Evolutionary conservation across 2,113 vertebrate species (phyloP), one percentile per base, ranked within the genome.

Genomic region (Eidolon helvum): DNA sequence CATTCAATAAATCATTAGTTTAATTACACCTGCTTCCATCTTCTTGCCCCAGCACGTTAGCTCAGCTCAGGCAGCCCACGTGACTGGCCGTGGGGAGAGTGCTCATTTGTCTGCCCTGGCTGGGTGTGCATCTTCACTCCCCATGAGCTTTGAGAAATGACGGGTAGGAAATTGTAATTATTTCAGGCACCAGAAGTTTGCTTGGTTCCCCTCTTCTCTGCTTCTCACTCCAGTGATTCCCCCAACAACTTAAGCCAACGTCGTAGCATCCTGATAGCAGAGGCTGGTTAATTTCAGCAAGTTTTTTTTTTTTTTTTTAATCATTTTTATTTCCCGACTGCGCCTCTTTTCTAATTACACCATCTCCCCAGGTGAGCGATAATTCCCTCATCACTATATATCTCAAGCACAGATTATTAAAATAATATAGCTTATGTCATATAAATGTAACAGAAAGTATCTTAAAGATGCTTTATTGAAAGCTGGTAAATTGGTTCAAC

Each of bases 1-100:
- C 96, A 97, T 98, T 98, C 98, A 98, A 98, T 99, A 98, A 98
- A 99, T 99, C 98, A 99, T 99, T 99, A 98, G 98, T 98, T 93
- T 99, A 99, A 99, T 99, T 98, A 98, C 97, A 99, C 98, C 98
- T 98, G 96, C 95, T 98, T 97, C 97, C 97, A 92, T 97, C 98
- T 97, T 97, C 95, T 79, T 97, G 96, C 97, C 96, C 96, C 79
- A 94, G 96, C 89, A 91, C 97, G 97, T 98, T 98, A 99, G 97
- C 97, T 98, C 88, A 95, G 94, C 97, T 97, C 97, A 94, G 95
- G 79, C 97, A 97, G 94, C 57, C 92, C 93, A 96, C 94, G 96
- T 71, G 66, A 96, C 96, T 92, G 93, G 97, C 94, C 87, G 71
- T 91, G 91, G 91, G 80, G 97, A 97, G 87, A 43, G 96, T 86